Percentiles rank a stretch among this genome's conserved stretches.
phyloP scores from a whole-genome alignment of 2,888 invertebrate genomes.

The Orthosia cruda region DNA sequence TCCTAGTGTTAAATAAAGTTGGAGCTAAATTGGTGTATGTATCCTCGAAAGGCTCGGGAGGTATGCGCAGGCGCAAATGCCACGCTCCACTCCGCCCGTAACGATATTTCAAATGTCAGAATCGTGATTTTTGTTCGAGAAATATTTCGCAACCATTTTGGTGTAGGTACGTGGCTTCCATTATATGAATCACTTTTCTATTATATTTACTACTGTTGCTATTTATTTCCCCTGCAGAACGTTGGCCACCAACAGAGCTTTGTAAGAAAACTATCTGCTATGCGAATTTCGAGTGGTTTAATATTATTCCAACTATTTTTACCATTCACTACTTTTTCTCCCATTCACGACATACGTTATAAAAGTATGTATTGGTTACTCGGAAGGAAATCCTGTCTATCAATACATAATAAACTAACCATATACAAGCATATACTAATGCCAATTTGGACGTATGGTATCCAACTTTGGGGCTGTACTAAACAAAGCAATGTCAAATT shows the following conservation, averaged over 20 bases:
- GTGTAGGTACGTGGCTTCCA: conserved; percentile 53
- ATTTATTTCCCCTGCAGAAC: conserved; percentile 5
- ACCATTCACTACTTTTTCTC: neutral
- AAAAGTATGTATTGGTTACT: too few relatives aligned
- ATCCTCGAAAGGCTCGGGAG: conserved; percentile 75
- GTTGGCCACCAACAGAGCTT: conserved; percentile 22
- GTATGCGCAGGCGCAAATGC: conserved; percentile 87
- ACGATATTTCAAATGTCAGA: conserved; percentile 89
- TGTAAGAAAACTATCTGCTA: neutral
- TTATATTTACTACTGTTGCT: conserved; percentile 20
- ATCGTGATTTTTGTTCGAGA: conserved; percentile 90
- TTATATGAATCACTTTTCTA: conserved; percentile 60
- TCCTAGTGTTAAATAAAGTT: conserved; percentile 43
- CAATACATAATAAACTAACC: too few relatives aligned
- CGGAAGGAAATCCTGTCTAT: too few relatives aligned
- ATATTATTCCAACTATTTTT: neutral
- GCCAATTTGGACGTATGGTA: too few relatives aligned
- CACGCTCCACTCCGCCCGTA: conserved; percentile 85
- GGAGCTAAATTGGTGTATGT: conserved; percentile 63
- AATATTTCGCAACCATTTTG: conserved; percentile 84
- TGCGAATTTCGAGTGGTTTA: neutral
- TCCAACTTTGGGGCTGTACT: too few relatives aligned
- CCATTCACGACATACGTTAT: too few relatives aligned
- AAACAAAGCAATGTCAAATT: too few relatives aligned
- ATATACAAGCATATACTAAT: too few relatives aligned